Evolutionary conservation across 1,140 invertebrate genomes (phyloP), one percentile per base, ranked within the genome.

Genomic region (Acromyrmex heyeri): DNA sequence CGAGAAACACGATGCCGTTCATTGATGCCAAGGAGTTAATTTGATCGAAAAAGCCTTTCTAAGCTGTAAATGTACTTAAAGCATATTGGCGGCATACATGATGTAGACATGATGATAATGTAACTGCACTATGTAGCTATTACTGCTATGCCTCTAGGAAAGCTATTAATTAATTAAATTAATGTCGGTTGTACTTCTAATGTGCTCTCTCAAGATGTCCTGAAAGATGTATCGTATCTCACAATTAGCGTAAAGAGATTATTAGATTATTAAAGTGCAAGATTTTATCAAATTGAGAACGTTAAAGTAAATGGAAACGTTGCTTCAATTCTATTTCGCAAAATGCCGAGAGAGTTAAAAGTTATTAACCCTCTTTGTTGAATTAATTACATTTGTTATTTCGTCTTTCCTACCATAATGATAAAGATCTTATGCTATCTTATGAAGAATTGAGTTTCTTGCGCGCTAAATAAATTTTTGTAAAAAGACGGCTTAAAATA

Each of bases 81-180:
- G n/a, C 4, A 48, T 27, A 53, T 79, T 30, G 62, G n/a, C 8
- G 14, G 6, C 24, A 38, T 50, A 64, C 44, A 53, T 12, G 48
- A 55, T 30, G n/a, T 55, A 16, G 21, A 24, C 27, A 12, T 12
- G 27, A 10, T 8, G 62, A 65, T 67, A 67, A 81, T n/a, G 12
- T 53, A 27, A n/a, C 53, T 64, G 16, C 21, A 14, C 27, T 65
- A 48, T 30, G 16, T n/a, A 69, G 14, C n/a, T 69, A 18, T 18
- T 79, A 2, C 12, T 24, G 62, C 48, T 44, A 69, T 21, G 50
- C 16, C 14, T 69, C 64, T 69, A 24, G 30, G 55, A 81, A 81
- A 70, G 50, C 78, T 59, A 27, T 81, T 70, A 81, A 70, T 81
- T 57, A 81, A 57, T 53, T 81, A 81, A 65, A 70, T 81, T 81